phyloP scores from a whole-genome alignment of 2,113 vertebrate species.

The Eulacestoma nigropectus region DNA sequence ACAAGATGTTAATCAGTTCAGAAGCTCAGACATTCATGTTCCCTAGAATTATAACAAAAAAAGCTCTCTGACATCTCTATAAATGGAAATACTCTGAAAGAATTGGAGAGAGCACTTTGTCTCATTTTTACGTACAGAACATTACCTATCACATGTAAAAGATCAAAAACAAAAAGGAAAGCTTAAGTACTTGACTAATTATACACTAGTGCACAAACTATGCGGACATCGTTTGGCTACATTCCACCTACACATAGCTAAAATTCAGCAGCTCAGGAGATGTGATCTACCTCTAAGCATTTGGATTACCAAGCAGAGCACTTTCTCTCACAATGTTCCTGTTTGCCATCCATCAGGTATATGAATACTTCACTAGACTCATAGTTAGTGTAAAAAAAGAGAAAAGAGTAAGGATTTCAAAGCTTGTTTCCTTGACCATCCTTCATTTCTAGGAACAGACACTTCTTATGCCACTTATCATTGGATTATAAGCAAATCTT shows the following conservation, averaged over 20 bases:
- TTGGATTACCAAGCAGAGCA: neutral
- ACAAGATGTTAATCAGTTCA: slow-evolving; percentile 50
- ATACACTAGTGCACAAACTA: neutral
- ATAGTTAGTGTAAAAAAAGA: neutral
- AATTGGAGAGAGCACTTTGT: neutral
- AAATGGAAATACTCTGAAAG: slow-evolving; percentile 21
- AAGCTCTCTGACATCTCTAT: slow-evolving; percentile 27
- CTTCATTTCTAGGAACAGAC: neutral
- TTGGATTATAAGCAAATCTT: neutral
- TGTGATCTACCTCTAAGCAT: neutral
- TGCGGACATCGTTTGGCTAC: neutral
- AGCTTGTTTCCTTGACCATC: neutral
- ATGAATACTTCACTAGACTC: neutral
- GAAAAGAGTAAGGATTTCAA: neutral
- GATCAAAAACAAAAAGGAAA: slow-evolving; percentile 1
- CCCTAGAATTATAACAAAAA: slow-evolving; percentile 37
- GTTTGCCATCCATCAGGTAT: neutral
- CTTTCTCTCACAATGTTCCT: neutral
- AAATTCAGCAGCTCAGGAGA: neutral
- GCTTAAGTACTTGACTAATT: neutral
- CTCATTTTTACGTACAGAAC: slow-evolving; percentile 12
- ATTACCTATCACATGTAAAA: neutral
- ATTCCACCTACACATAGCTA: neutral
- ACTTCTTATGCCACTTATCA: neutral
- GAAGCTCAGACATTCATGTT: slow-evolving; percentile 30